These are phyloP conservation scores for Aphidius colemani DNA, from an alignment of 2,888 invertebrate species.

Conservation along the genomic window DNA sequence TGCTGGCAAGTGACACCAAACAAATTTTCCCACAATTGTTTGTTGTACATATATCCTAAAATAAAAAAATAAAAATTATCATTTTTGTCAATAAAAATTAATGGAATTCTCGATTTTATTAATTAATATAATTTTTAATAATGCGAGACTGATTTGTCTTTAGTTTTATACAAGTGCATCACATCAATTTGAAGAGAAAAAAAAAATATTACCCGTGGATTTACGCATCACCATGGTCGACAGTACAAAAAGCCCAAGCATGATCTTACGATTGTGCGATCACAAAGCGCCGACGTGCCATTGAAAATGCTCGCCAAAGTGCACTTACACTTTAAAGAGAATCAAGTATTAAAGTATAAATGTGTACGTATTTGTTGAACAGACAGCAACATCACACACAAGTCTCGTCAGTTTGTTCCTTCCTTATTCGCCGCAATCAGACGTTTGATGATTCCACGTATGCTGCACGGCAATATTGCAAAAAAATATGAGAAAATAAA, in stretches of 20 bases:
- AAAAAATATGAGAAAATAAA: slow-evolving; percentile 7
- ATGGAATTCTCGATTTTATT: not conserved
- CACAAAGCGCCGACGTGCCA: slow-evolving; percentile 55
- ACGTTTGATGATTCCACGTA: slow-evolving; percentile 50
- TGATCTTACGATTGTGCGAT: slow-evolving; percentile 57
- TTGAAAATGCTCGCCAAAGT: slow-evolving; percentile 49
- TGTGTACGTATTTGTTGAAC: too few relatives aligned
- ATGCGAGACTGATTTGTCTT: too few relatives aligned
- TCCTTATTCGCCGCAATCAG: slow-evolving; percentile 32
- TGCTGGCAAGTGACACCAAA: slow-evolving; percentile 57
- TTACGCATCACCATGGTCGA: slow-evolving; percentile 26
- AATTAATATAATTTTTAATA: not conserved
- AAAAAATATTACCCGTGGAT: not conserved
- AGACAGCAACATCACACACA: slow-evolving; percentile 1
- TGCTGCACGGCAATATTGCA: not conserved
- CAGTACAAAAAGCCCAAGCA: slow-evolving; percentile 35
- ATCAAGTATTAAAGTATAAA: too few relatives aligned
- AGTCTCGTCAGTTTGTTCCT: slow-evolving; percentile 2
- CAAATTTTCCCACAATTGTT: slow-evolving; percentile 49
- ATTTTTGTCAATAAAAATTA: too few relatives aligned
- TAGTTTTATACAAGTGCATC: too few relatives aligned
- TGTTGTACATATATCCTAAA: slow-evolving; percentile 23
- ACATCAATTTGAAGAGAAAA: too few relatives aligned
- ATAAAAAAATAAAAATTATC: not conserved
- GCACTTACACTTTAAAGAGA: slow-evolving; percentile 21